Percentiles rank a stretch among this genome's conserved stretches.
phyloP scores from a whole-genome alignment of 2,888 invertebrate species.

The Tinea pellionella region DNA sequence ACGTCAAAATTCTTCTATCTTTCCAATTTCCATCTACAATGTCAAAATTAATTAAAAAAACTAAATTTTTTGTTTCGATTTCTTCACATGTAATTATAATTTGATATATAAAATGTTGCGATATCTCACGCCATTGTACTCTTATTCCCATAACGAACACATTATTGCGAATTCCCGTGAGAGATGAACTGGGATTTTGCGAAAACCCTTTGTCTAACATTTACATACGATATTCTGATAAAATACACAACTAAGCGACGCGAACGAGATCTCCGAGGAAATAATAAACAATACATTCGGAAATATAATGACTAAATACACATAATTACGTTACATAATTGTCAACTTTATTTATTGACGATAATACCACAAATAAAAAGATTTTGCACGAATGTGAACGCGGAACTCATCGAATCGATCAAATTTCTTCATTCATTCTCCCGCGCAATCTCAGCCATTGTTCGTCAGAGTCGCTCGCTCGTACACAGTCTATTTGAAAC shows the following conservation, averaged over 20 bases:
- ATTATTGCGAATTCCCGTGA: neutral
- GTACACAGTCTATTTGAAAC: too few relatives aligned
- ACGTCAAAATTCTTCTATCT: too few relatives aligned
- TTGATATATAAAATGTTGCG: neutral
- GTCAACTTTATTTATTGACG: too few relatives aligned
- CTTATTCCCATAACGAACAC: neutral
- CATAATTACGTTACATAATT: too few relatives aligned
- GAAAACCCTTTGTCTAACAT: neutral
- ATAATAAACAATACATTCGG: too few relatives aligned
- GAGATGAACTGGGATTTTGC: neutral
- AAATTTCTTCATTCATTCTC: neutral
- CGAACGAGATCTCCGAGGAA: too few relatives aligned
- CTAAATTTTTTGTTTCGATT: too few relatives aligned
- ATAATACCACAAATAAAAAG: conserved; percentile 1
- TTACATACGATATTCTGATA: neutral
- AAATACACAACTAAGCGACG: too few relatives aligned
- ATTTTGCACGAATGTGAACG: neutral
- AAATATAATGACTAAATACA: too few relatives aligned
- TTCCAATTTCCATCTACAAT: too few relatives aligned
- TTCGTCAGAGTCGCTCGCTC: neutral
- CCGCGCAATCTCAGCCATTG: neutral
- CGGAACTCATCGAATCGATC: neutral
- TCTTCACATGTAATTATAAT: neutral
- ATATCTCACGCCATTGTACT: neutral
- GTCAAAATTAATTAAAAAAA: too few relatives aligned